A percentile compares a stretch with the other conserved stretches of the same genome.
Evolutionary conservation across 2,797 vertebrate genomes (phyloP).

Genomic region (Alosa sapidissima): DNA sequence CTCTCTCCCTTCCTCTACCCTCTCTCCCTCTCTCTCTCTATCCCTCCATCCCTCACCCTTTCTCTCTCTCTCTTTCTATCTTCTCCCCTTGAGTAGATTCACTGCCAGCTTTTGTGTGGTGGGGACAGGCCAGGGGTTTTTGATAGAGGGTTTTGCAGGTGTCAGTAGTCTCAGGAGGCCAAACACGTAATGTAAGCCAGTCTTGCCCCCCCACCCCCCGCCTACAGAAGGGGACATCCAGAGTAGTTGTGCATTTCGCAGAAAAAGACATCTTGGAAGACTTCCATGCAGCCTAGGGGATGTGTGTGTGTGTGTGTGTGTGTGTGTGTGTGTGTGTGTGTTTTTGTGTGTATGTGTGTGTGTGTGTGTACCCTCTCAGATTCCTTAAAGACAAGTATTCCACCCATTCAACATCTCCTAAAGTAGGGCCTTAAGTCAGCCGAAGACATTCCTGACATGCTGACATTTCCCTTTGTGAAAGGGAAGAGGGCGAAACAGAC

Average conservation of each 20-base stretch:
- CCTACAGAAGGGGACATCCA: neutral
- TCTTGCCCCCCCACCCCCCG: neutral
- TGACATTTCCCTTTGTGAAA: neutral
- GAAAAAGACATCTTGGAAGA: neutral
- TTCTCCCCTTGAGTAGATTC: neutral
- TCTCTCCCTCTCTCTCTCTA: neutral
- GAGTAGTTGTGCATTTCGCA: neutral
- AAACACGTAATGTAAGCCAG: slow-evolving; percentile 1
- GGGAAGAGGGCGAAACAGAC: slow-evolving; percentile 2
- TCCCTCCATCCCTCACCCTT: neutral
- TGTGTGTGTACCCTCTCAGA: neutral
- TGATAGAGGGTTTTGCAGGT: neutral
- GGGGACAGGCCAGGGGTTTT: neutral
- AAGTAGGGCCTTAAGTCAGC: neutral
- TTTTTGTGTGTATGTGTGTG: neutral
- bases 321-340: neutral
- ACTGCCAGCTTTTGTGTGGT: neutral
- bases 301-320: neutral
- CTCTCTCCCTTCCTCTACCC: neutral
- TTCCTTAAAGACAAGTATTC: neutral
- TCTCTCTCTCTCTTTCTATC: neutral
- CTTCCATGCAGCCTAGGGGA: neutral
- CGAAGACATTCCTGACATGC: neutral
- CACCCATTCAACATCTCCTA: neutral
- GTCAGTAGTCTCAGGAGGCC: neutral